phyloP scores from a whole-genome alignment of 2,113 vertebrate genomes.

The Pterocles gutturalis region DNA sequence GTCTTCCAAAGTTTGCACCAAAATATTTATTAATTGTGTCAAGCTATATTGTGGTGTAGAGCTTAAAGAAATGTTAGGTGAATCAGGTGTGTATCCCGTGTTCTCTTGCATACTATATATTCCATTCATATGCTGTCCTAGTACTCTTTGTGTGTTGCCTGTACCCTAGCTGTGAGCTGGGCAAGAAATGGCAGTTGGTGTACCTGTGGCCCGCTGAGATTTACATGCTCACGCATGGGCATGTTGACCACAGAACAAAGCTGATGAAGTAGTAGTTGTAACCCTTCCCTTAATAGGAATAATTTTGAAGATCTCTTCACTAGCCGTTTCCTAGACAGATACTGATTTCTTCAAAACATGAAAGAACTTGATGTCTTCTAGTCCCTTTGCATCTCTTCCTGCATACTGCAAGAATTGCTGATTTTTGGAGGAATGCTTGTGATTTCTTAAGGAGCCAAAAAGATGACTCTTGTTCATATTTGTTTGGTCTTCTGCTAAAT shows the following conservation, averaged over 20 bases:
- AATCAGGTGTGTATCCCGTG: background rate
- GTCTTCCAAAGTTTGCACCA: background rate
- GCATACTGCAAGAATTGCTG: background rate
- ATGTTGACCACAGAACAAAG: background rate
- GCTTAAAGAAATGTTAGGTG: background rate
- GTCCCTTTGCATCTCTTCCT: background rate
- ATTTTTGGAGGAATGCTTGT: background rate
- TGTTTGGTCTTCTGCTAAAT: background rate
- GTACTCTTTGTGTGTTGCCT: background rate
- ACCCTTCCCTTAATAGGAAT: background rate
- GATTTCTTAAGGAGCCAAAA: background rate
- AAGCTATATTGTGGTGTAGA: background rate
- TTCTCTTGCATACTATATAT: background rate
- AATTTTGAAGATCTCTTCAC: background rate
- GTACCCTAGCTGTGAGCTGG: background rate
- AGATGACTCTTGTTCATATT: rapidly evolving
- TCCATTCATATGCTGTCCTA: background rate
- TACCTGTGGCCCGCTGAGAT: background rate
- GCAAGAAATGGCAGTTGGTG: background rate
- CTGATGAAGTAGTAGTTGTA: background rate
- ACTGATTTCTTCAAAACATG: background rate
- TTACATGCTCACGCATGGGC: background rate
- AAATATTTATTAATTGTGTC: background rate
- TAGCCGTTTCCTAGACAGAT: background rate
- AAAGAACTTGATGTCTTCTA: background rate